phyloP scores from a whole-genome alignment of 2,113 vertebrate genomes.

The Myotis davidii region DNA sequence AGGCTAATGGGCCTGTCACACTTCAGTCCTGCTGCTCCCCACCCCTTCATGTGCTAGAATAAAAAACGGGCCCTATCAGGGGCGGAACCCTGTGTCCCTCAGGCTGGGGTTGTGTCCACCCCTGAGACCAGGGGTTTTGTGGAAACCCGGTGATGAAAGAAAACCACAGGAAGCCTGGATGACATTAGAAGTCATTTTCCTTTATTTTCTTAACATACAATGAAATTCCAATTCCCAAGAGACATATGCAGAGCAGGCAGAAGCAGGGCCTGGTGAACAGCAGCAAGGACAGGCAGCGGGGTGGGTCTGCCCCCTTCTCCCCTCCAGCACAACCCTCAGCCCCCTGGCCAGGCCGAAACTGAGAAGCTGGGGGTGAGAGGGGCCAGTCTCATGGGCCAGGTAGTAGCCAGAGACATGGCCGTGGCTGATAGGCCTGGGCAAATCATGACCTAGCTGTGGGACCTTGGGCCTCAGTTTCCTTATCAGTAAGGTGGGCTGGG shows the following conservation, averaged over 20 bases:
- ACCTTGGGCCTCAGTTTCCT: not conserved
- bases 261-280: not conserved
- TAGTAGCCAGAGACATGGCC: not conserved
- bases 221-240: constrained; percentile 64
- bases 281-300: not conserved
- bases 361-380: not conserved
- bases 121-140: too few relatives aligned
- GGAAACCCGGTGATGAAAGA: not conserved
- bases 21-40: not conserved
- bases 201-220: constrained; percentile 74
- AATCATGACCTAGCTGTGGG: not conserved
- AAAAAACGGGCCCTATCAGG: not conserved
- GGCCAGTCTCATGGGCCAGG: not conserved
- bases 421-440: not conserved
- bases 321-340: not conserved
- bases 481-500: not conserved
- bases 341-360: not conserved
- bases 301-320: not conserved
- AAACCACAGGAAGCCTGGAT: not conserved
- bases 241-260: constrained; percentile 63
- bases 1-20: not conserved
- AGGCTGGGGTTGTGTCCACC: too few relatives aligned
- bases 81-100: not conserved
- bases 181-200: constrained; percentile 64
- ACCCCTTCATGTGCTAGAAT: not conserved